These are phyloP conservation scores for Gadopsis marmoratus DNA, from an alignment of 2,797 vertebrate genomes.

Conservation along the genomic window DNA sequence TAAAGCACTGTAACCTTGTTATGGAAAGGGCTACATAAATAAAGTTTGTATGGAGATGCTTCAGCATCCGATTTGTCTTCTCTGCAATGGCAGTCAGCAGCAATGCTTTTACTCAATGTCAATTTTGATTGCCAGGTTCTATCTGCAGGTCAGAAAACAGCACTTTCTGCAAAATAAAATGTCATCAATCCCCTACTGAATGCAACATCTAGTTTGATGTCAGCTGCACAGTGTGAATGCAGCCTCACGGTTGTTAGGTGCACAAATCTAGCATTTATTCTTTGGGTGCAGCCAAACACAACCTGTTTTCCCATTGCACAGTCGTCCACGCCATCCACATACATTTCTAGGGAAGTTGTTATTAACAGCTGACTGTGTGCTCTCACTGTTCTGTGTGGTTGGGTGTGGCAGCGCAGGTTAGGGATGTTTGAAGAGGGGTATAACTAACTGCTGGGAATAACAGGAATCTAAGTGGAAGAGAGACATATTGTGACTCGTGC, in stretches of 20 bases:
- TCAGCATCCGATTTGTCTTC: not conserved
- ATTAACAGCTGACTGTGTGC: conserved; percentile 34
- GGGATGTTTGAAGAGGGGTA: conserved; percentile 20
- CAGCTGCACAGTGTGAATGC: not conserved
- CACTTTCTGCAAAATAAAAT: not conserved
- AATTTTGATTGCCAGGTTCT: not conserved
- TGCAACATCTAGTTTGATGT: not conserved
- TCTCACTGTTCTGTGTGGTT: not conserved
- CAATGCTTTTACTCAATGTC: conserved; percentile 2
- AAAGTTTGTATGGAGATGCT: not conserved
- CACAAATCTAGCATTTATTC: not conserved
- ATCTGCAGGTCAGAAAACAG: not conserved
- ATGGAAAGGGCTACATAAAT: not conserved
- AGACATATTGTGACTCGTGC: not conserved
- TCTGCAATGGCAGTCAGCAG: not conserved
- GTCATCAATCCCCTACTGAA: not conserved
- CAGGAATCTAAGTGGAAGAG: not conserved
- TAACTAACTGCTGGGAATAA: not conserved
- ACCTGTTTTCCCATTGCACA: not conserved
- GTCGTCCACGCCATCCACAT: not conserved
- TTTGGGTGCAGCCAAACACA: not conserved
- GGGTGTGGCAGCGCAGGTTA: not conserved
- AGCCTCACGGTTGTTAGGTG: not conserved
- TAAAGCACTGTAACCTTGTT: too few species aligned
- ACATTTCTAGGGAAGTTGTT: not conserved